phyloP scores from a whole-genome alignment of 2,113 vertebrate genomes.

The Colinus virginianus region DNA sequence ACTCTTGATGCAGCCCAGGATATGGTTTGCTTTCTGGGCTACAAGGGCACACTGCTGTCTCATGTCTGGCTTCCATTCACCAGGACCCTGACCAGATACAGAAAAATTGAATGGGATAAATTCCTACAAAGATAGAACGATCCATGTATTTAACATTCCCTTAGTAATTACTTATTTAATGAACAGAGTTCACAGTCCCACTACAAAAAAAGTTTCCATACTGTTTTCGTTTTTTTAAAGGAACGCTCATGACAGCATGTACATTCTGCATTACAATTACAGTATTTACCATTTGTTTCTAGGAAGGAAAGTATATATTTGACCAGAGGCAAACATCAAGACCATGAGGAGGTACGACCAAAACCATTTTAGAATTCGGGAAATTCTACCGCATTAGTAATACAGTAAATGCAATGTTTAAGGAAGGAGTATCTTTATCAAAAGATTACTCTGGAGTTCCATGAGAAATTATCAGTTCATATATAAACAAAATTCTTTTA shows the following conservation, averaged over 20 bases:
- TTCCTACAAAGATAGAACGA: neutral
- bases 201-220: neutral
- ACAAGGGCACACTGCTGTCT: too few species aligned
- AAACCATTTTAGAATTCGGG: neutral
- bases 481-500: constrained; percentile 40
- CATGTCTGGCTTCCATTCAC: too few species aligned
- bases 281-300: neutral
- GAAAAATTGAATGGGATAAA: neutral
- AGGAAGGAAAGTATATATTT: neutral
- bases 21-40: too few species aligned
- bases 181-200: neutral
- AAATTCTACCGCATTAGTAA: neutral
- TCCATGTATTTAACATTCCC: neutral
- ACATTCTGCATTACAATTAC: neutral
- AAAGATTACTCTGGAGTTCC: constrained; percentile 71
- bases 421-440: neutral
- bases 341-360: neutral
- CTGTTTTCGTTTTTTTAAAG: neutral
- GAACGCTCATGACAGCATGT: neutral
- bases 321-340: neutral
- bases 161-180: neutral
- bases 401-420: neutral
- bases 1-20: too few species aligned
- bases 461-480: constrained; percentile 56
- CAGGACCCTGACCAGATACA: neutral